phyloP scores from a whole-genome alignment of 2,113 vertebrate species.

The Illadopsis cleaveri region DNA sequence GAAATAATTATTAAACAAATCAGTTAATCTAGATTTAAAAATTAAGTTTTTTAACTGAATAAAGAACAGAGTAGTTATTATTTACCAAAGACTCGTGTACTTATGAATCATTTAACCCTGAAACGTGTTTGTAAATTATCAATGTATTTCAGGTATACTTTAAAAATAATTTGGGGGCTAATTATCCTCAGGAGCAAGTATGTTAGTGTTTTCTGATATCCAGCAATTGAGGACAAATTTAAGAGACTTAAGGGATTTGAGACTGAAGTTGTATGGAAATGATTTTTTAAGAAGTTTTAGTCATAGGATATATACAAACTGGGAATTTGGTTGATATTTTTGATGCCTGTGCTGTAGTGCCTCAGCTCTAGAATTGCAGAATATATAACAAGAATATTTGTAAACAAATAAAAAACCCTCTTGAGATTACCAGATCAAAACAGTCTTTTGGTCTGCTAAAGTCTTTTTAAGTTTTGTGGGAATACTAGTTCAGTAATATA shows the following conservation, averaged over 20 bases:
- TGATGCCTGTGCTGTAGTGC: constrained; percentile 17
- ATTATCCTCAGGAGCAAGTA: constrained; percentile 17
- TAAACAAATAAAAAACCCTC: not conserved
- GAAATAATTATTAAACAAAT: not conserved
- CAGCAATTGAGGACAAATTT: not conserved
- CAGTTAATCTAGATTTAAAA: constrained; percentile 26
- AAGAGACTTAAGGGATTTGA: not conserved
- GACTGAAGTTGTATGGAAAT: not conserved
- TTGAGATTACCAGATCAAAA: not conserved
- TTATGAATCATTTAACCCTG: not conserved
- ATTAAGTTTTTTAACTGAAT: constrained; percentile 9
- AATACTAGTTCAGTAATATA: not conserved
- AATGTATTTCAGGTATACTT: constrained; percentile 12
- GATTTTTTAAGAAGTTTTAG: not conserved
- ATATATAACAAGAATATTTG: not conserved
- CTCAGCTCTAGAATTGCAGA: constrained; percentile 15
- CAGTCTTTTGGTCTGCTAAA: not conserved
- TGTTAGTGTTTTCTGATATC: constrained; percentile 17
- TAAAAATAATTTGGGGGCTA: not conserved
- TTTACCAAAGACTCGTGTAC: constrained; percentile 59
- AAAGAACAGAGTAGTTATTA: constrained; percentile 17
- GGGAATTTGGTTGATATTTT: constrained; percentile 11
- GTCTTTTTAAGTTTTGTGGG: not conserved
- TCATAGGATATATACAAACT: not conserved
- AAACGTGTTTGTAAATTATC: constrained; percentile 2